Conservation (phyloP, 1,140 invertebrate genomes). For the Druon quercuslanigerum region DNA sequence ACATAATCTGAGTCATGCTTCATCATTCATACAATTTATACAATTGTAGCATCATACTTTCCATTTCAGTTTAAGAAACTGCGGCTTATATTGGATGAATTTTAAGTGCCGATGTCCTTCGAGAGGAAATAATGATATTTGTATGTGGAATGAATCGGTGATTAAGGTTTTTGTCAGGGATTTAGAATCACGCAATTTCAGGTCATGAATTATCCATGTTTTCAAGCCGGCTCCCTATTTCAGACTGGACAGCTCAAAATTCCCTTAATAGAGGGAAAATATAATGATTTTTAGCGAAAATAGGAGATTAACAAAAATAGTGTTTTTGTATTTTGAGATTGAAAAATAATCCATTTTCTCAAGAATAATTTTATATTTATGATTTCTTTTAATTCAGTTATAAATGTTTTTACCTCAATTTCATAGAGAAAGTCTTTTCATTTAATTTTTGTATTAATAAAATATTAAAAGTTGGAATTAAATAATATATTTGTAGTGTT, state of each 20-base stretch:
- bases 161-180: background rate
- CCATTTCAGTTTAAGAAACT: background rate
- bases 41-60: background rate
- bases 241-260: no score
- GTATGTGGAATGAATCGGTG: constrained; percentile 15
- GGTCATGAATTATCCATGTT: constrained; percentile 1
- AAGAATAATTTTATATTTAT: no score
- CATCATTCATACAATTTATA: constrained; percentile 5
- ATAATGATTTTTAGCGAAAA: background rate
- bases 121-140: constrained; percentile 19
- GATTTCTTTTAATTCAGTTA: no score
- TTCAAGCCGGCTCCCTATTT: no score
- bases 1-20: background rate
- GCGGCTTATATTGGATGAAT: background rate
- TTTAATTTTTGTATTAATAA: no score
- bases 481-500: no score
- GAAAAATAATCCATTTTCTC: no score
- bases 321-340: no score
- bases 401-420: no score
- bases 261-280: no score
- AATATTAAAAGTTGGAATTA: no score
- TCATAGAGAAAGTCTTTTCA: no score
- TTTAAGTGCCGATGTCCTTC: constrained; percentile 10
- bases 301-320: background rate
- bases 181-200: constrained; percentile 8